Evolutionary conservation across 2,797 vertebrate species (phyloP), one percentile per base, ranked within the genome.

Genomic region (Sebastolobus altivelis): DNA sequence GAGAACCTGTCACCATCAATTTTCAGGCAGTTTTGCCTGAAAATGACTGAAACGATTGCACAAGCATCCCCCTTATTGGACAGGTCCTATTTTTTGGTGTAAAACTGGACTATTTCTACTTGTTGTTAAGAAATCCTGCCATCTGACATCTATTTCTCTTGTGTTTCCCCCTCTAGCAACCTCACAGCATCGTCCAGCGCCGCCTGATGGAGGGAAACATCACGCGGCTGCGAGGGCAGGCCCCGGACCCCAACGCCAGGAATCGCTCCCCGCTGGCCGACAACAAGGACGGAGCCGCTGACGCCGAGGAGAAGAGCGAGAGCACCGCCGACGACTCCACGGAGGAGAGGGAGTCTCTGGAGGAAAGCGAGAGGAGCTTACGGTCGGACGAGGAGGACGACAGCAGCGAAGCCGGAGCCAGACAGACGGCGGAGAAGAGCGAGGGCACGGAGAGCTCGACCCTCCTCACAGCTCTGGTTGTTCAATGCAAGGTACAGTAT

Each of bases 101-200:
- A 37, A 25, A 56, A 38, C 18, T 70, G 3, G 6, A 22, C 16
- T 2, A 14, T 27, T 63, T 71, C n/a, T 8, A 31, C 6, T 52
- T 18, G 7, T 29, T 38, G 1, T 37, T 35, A n/a, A 8, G 5
- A 22, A 37, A 66, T 68, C 18, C 52, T 56, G 8, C 7, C 31
- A 31, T 68, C 38, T 77, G 16, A 74, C 43, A 35, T 35, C 10
- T 4, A 14, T 66, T 31, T 61, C 16, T 43, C 35, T 67, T 40
- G 3, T 18, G 8, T 65, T 52, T 83, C 67, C 22, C 60, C 27
- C 65, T 43, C 55, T 82, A 99, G 98, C 98, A 99, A 96, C 97
- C 97, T n/a, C 97, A 97, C 88, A 97, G 93, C 4, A 97, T 99
- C 74, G 96, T 99, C 76, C 97, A 99, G 92, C 95, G 98, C 10